These are phyloP conservation scores for Phallusia fumigata DNA, from an alignment of 23 tunicate genomes.

Conservation along the genomic window DNA sequence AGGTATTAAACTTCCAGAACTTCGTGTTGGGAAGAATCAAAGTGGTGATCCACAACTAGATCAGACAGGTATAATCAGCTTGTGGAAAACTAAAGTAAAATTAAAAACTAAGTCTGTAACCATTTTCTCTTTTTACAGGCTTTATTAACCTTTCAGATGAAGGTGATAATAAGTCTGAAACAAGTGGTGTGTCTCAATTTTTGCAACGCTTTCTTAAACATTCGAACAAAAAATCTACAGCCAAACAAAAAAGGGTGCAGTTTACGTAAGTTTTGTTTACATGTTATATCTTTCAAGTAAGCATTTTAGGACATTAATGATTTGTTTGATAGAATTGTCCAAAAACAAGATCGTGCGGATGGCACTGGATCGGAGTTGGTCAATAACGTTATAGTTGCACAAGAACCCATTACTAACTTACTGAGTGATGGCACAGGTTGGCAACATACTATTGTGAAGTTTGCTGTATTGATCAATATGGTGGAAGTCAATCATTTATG, in stretches of 20 bases:
- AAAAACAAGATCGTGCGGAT: constrained; percentile 59
- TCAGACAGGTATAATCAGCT: not conserved
- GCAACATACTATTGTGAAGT: no score
- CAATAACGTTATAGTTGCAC: constrained; percentile 39
- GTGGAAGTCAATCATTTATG: not conserved
- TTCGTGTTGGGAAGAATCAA: not conserved
- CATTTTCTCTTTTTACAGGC: not conserved
- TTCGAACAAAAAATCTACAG: constrained; percentile 18
- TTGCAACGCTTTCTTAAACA: constrained; percentile 79
- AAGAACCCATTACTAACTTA: not conserved
- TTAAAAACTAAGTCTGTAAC: no score
- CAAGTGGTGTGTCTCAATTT: constrained; percentile 34
- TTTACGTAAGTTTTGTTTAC: constrained; percentile 41
- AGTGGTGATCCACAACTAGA: not conserved
- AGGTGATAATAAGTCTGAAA: not conserved
- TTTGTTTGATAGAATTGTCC: constrained; percentile 38
- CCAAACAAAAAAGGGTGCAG: constrained; percentile 42
- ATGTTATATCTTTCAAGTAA: no score
- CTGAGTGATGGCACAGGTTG: constrained; percentile 9
- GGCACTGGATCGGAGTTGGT: constrained; percentile 70
- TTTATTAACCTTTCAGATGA: constrained; percentile 48
- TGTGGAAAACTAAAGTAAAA: not conserved
- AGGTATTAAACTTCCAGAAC: constrained; percentile 3
- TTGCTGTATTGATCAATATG: not conserved
- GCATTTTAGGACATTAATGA: not conserved